Evolutionary conservation across 2,888 invertebrate genomes (phyloP), one percentile per base, ranked within the genome.

Genomic region (Plebejus argus): DNA sequence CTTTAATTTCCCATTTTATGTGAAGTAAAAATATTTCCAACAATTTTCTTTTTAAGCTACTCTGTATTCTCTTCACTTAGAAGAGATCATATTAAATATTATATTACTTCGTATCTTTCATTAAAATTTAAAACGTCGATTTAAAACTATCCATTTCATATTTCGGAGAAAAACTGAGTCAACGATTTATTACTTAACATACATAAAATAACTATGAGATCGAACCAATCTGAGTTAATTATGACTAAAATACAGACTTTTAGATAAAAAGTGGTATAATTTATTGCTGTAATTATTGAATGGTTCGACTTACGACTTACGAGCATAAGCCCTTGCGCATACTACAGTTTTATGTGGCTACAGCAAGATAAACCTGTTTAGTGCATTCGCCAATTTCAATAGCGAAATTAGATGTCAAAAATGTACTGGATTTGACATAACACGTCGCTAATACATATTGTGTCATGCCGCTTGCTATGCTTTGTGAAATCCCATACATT

Each of bases 261-360:
- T 72, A 72, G 72, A 72, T 71, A 71, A 71, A 72, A 72, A 72
- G 20, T 45, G 72, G 45, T 15, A 72, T 72, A 39, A 72, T 72
- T 45, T 72, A 72, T 72, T 72, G 45, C 72, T 1, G 10, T 72
- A 72, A 72, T 72, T 45, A 72, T 39, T 39, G 23, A 72, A 72
- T 45, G 10, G 6, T 23, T 72, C 18, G 66, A n/a, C 66, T 33
- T 10, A 5, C 28, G 28, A 28, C 28, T 28, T 28, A 28, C 28
- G 23, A 28, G 28, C 1, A 15, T 66, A 33, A 66, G 28, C 28
- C 66, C 66, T 15, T 15, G 45, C 45, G 8, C 72, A 72, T 15
- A 72, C 45, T 72, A 45, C 3, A 71, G 45, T 15, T 45, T 45
- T 1, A 66, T 20, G 8, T 8, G 39, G 39, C 39, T 39, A 39